Conservation (phyloP, 2,113 vertebrate species). For the Phylloscopus trochiloides region DNA sequence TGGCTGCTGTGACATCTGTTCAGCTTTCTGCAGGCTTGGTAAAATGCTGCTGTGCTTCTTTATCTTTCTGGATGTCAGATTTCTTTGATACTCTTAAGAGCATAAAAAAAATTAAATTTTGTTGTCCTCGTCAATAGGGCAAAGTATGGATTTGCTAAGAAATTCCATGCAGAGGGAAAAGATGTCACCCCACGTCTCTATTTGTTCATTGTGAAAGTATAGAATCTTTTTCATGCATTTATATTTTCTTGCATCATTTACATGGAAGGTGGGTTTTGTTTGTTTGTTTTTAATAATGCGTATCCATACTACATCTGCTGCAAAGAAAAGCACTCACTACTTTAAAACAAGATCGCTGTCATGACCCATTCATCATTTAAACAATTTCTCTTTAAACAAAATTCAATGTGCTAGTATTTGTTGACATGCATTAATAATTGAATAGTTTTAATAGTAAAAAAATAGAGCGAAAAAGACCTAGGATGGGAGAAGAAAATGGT, state of each 20-base stretch:
- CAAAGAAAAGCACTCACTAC: neutral
- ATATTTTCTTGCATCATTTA: neutral
- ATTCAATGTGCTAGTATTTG: neutral
- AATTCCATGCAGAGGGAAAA: neutral
- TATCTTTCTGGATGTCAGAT: slow-evolving; percentile 18
- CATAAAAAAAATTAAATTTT: neutral
- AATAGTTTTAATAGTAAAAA: neutral
- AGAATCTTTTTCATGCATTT: neutral
- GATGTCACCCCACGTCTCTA: neutral
- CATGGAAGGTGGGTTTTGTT: rapidly evolving
- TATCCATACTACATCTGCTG: neutral
- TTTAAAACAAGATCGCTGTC: neutral
- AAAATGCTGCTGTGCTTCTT: slow-evolving; percentile 42
- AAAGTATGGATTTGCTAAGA: neutral
- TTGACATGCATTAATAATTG: neutral
- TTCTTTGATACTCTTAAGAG: neutral
- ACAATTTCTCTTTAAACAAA: neutral
- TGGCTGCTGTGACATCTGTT: slow-evolving; percentile 61
- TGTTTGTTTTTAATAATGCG: neutral
- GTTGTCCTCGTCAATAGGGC: neutral
- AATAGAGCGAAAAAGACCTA: neutral
- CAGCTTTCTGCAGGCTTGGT: slow-evolving; percentile 32
- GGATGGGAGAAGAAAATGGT: neutral
- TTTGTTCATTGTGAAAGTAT: neutral
- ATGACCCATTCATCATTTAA: neutral